Base-by-base conservation (phyloP, 2,888 invertebrate species). In the Andrena trimmerana region DNA sequence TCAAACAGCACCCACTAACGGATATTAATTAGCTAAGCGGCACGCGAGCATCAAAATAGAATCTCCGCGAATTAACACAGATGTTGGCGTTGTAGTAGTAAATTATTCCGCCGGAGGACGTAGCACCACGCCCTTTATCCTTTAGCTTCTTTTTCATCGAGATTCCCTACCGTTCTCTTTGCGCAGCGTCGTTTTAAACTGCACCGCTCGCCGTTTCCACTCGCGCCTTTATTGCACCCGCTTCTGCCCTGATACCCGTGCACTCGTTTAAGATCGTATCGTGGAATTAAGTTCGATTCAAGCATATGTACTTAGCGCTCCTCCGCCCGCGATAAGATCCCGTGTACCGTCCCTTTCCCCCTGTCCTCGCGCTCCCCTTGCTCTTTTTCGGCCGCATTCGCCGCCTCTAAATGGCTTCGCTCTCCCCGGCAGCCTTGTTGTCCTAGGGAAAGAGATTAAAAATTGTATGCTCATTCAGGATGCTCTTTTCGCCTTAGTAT, bases 281-380 rank as follows among this genome's bases (percentile, higher is more conserved):
- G 80, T 66, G 83, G 86, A 90, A 91, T 92, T 90, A 92, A 90
- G 90, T 91, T 91, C 88, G 90, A 92, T 92, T 91, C 90, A 88
- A 90, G 90, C 90, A 88, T 90, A 89, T 90, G 91, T 92, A 90
- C 90, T 90, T 90, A 90, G 85, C 87, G 85, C 78, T 84, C 52
- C 67, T 73, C 82, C 63, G 50, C 63, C 72, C 69, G 76, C 77
- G 91, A 92, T 92, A 91, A 91, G 89, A 91, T 90, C 62, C 88
- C 82, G 60, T 60, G 42, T 71, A 60, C 72, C 42, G 73, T 70
- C 31, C 70, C 24, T 48, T 42, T 33, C 54, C 50, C 7, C 29
- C 36, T 65, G 33, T 27, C 27, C 10, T 13, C n/a, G 42, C 65
- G 24, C 52, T 52, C 24, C 29, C 20, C 57, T 36, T 67, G 42